Base-by-base conservation (phyloP, 1,140 invertebrate species). In the Drosophila bocki region DNA sequence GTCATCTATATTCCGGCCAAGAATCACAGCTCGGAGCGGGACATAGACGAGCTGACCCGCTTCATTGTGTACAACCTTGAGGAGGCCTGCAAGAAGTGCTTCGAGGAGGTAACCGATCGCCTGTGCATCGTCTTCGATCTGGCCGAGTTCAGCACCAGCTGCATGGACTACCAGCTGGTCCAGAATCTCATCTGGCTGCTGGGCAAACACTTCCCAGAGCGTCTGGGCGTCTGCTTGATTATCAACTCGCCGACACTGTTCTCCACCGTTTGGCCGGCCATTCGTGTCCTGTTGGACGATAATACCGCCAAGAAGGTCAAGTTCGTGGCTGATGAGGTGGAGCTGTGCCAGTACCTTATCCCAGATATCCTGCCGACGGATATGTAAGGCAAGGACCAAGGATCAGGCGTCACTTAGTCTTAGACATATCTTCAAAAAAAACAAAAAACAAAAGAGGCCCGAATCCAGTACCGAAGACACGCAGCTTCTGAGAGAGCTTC, bases 31-130 rank as follows among this genome's bases (percentile, higher is more conserved):
- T 95, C 94, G 86, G 95, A 96, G 19, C 94, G 96, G 75, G 94
- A 96, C 81, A 95, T 96, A 80, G 95, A 96, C 85, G 95, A 96
- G 78, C 92, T 96, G 33, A 96, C 96, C 8, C 95, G 95, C 77
- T 96, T 96, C 84, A 96, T 96, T 92, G 96, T 96, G 12, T 96
- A 94, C 80, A 96, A 95, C 84, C 93, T 96, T 93, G 96, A 96
- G 92, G 95, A 95, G 86, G 95, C 95, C 3, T 96, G 95, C 91
- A 96, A 96, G 82, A 95, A 94, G 91, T 96, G 96, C 93, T 96
- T 96, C 92, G 96, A 96, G 87, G 95, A 96, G 92, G 95, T 96
- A 3, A 94, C 96, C n/a, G 96, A 96, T 91, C 96, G 96, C 82
- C 86, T 96, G 4, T 96, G 96, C 82, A 96, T 96, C 80, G 95